These are phyloP conservation scores for Nycticryphes semicollaris DNA, from an alignment of 2,113 vertebrate genomes.

Conservation along the genomic window DNA sequence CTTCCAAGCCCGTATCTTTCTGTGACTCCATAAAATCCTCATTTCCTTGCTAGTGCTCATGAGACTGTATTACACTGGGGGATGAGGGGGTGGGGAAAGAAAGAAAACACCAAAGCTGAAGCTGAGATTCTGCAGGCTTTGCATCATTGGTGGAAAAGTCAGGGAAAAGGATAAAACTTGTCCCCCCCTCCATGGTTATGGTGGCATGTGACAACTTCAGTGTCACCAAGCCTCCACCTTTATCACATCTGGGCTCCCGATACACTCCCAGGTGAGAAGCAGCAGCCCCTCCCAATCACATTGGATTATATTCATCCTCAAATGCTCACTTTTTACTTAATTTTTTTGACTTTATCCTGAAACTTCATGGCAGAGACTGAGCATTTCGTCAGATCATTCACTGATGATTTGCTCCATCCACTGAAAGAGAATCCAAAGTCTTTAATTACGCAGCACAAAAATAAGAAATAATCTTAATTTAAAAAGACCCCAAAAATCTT, in stretches of 20 bases:
- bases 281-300: background rate
- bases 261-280: background rate
- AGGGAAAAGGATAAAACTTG: background rate
- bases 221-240: background rate
- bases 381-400: background rate
- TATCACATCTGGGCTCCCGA: background rate
- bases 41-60: background rate
- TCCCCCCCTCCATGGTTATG: no score
- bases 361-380: background rate
- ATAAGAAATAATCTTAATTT: background rate
- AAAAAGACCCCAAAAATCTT: background rate
- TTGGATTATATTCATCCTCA: background rate
- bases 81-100: no score
- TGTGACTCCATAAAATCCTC: background rate
- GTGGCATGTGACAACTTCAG: background rate
- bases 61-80: background rate
- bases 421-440: background rate
- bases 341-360: background rate
- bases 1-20: no score
- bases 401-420: no score
- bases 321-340: background rate
- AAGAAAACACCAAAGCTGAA: background rate
- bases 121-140: background rate
- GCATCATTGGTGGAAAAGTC: background rate
- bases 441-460: background rate